Conservation (phyloP, 2,797 vertebrate species). For the Alcedo quadribrachys region DNA sequence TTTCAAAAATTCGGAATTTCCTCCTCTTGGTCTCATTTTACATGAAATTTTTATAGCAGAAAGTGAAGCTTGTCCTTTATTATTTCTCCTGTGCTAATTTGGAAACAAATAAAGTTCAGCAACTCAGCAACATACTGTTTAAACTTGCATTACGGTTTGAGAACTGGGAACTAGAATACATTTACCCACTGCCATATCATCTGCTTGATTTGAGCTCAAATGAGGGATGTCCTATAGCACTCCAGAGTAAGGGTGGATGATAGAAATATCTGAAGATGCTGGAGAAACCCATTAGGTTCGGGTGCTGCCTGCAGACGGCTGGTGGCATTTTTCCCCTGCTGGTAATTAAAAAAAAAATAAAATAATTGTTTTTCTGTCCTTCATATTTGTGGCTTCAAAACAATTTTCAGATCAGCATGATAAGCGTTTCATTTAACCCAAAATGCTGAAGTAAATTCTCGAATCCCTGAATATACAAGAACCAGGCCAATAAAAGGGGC, state of each 20-base stretch:
- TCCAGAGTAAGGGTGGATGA: conserved; percentile 43
- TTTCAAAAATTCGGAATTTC: conserved; percentile 46
- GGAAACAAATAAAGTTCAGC: conserved; percentile 69
- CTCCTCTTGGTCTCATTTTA: conserved; percentile 57
- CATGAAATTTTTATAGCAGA: conserved; percentile 53
- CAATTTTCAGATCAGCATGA: background rate
- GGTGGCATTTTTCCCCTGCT: background rate
- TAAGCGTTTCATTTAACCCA: background rate
- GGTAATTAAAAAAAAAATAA: background rate
- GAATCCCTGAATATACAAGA: background rate
- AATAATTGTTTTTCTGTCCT: background rate
- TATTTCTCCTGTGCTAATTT: conserved; percentile 64
- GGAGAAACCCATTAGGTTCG: conserved; percentile 43
- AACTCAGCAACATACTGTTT: conserved; percentile 63
- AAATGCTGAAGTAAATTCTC: background rate
- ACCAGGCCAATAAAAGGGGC: background rate
- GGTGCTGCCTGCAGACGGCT: conserved; percentile 13
- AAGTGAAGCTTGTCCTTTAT: conserved; percentile 39
- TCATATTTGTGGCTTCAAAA: background rate
- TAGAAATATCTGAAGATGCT: conserved; percentile 64
- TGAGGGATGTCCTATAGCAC: conserved; percentile 69
- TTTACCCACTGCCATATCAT: conserved; percentile 64
- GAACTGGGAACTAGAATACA: conserved; percentile 59
- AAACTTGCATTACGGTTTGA: conserved; percentile 62
- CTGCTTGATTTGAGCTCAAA: conserved; percentile 73